Base-by-base conservation (phyloP, 2,797 vertebrate species). In the Halcyon chelicuti region DNA sequence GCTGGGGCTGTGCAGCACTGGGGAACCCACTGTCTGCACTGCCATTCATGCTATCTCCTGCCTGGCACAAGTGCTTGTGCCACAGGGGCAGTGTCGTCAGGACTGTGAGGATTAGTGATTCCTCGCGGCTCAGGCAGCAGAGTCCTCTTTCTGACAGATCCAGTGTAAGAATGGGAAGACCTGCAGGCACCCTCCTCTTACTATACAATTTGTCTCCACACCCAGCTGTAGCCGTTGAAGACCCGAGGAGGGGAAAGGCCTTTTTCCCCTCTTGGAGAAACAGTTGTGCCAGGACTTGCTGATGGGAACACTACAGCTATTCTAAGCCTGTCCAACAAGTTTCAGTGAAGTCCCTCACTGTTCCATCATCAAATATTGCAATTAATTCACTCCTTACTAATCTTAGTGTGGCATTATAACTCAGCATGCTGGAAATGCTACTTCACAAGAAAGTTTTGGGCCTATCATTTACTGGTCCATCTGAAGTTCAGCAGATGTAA, bases 341-440 rank as follows among this genome's bases (percentile, higher is more conserved):
- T 86, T 31, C 44, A 70, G 5, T 28, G 68, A 73, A 62, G 55
- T 33, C 54, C 37, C 14, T 2, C 8, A 54, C 33, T 54, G 31
- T 21, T 57, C 55, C 13, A 58, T 58, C 28, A 63, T 46, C 62
- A 62, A 66, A 49, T 39, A 62, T 88, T 67, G 58, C 42, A 75
- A 73, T 85, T 79, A 73, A 88, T 93, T 68, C 22, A 35, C 35
- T 87, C 54, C 58, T 74, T 65, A 39, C 10, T 35, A 60, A 13
- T 31, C 58, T 81, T 37, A 79, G 42, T 1, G 4, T 85, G 77
- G 80, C n/a, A 25, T 72, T 85, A 44, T 78, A 91, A 77, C 54
- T 83, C 72, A 90, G 58, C 31, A 81, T 63, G 25, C 52, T 92
- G 79, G 78, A 94, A 95, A 76, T 51, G 35, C 11, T 90, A 42